Conservation (phyloP, 2,797 vertebrate species). For the Taenioides sp. region DNA sequence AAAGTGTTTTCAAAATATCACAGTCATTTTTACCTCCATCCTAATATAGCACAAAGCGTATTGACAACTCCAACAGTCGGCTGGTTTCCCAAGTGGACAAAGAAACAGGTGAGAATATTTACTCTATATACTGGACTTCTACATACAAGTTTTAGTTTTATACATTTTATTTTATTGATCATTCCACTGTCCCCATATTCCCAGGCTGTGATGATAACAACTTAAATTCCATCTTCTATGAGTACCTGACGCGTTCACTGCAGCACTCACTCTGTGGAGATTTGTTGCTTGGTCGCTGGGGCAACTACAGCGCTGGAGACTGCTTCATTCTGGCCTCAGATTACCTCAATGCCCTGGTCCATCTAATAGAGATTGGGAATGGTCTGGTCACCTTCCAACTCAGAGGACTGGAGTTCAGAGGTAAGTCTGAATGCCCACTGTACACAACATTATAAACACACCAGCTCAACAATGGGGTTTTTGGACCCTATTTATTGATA, state of each 20-base stretch:
- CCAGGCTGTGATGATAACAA: conserved; percentile 97
- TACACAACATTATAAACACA: neutral
- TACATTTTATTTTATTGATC: neutral
- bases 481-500: neutral
- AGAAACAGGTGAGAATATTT: conserved; percentile 86
- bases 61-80: conserved; percentile 98
- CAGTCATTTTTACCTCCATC: conserved; percentile 21
- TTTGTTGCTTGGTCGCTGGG: conserved; percentile 93
- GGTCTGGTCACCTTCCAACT: conserved; percentile 97
- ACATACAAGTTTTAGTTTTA: neutral
- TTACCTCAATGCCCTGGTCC: conserved; percentile 98
- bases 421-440: conserved; percentile 68
- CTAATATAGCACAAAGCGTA: conserved; percentile 88
- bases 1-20: neutral
- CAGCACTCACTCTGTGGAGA: conserved; percentile 97
- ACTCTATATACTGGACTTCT: neutral
- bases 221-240: conserved; percentile 98
- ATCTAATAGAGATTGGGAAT: conserved; percentile 97
- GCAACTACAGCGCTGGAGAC: conserved; percentile 94
- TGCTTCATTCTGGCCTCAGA: conserved; percentile 99
- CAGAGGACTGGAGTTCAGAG: conserved; percentile 96
- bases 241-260: conserved; percentile 94
- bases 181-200: neutral
- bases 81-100: conserved; percentile 96
- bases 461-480: neutral